These are phyloP conservation scores for Nothobranchius kuhntae DNA, from an alignment of 2,113 vertebrate genomes.

Conservation along the genomic window DNA sequence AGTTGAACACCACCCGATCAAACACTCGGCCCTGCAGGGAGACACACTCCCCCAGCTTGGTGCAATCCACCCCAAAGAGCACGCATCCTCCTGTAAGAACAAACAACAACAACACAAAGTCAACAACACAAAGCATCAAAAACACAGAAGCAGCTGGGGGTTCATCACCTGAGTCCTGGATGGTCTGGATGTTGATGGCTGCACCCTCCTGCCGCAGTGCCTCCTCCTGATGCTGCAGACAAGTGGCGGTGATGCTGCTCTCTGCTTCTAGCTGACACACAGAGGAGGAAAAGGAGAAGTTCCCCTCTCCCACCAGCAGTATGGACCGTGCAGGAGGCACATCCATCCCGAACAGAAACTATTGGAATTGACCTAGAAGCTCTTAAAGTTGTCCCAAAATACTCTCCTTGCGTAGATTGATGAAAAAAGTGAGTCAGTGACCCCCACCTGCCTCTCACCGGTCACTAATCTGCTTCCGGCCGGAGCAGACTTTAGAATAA, in stretches of 20 bases:
- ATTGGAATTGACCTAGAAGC: not conserved
- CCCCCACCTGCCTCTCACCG: not conserved
- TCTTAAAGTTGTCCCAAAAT: not conserved
- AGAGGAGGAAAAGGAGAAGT: conserved; percentile 89
- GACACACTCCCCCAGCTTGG: conserved; percentile 79
- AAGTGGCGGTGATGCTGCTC: conserved; percentile 82
- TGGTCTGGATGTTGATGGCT: conserved; percentile 73
- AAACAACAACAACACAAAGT: not conserved
- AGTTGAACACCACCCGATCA: conserved; percentile 90
- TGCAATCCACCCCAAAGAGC: conserved; percentile 89
- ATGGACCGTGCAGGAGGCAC: conserved; percentile 62
- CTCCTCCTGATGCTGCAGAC: conserved; percentile 77
- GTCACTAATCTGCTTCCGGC: not conserved
- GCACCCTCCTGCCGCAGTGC: conserved; percentile 67
- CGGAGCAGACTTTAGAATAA: not conserved
- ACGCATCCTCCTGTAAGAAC: conserved; percentile 80
- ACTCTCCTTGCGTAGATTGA: not conserved
- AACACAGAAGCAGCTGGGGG: not conserved
- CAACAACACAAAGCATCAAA: no score
- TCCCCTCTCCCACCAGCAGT: conserved; percentile 91
- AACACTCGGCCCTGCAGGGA: conserved; percentile 71
- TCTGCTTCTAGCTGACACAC: conserved; percentile 56
- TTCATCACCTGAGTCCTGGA: conserved; percentile 80
- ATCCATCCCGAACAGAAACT: not conserved
- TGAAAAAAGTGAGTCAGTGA: not conserved